Percentiles rank a stretch among this genome's conserved stretches.
These are phyloP conservation scores for Parotia lawesii DNA, from an alignment of 2,113 vertebrate species.

Conservation along the genomic window DNA sequence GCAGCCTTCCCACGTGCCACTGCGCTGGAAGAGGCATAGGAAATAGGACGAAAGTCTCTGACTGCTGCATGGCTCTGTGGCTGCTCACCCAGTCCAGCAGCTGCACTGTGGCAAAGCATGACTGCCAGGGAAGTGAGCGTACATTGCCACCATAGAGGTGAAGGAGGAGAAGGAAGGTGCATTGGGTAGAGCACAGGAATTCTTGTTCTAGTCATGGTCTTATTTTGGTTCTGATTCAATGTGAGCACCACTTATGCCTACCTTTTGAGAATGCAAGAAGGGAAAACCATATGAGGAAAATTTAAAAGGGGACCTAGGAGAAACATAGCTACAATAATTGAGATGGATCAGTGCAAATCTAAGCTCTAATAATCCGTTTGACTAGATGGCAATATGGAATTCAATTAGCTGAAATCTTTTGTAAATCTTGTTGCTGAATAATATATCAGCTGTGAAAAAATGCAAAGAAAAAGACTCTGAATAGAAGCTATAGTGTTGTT, in stretches of 20 bases:
- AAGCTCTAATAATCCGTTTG: neutral
- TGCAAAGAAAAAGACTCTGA: neutral
- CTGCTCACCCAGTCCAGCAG: neutral
- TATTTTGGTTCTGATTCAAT: neutral
- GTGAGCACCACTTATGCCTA: neutral
- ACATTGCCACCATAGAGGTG: rapidly evolving
- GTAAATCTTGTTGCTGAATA: neutral
- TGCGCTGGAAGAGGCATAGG: neutral
- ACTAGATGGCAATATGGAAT: neutral
- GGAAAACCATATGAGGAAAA: neutral
- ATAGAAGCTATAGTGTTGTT: neutral
- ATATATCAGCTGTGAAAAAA: neutral
- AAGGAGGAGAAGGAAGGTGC: neutral
- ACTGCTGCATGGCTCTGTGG: neutral
- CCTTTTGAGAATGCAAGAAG: neutral
- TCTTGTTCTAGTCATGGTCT: neutral
- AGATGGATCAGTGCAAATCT: neutral
- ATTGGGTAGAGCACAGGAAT: neutral
- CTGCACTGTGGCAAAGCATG: neutral
- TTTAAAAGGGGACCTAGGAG: neutral
- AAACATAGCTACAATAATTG: neutral
- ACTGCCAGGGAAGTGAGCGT: neutral
- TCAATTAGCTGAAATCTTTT: neutral
- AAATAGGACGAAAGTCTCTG: neutral
- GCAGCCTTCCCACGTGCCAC: neutral